A percentile compares a stretch with the other conserved stretches of the same genome.
These are phyloP conservation scores for Anguilla megastoma DNA, from an alignment of 2,797 vertebrate genomes.

Conservation along the genomic window DNA sequence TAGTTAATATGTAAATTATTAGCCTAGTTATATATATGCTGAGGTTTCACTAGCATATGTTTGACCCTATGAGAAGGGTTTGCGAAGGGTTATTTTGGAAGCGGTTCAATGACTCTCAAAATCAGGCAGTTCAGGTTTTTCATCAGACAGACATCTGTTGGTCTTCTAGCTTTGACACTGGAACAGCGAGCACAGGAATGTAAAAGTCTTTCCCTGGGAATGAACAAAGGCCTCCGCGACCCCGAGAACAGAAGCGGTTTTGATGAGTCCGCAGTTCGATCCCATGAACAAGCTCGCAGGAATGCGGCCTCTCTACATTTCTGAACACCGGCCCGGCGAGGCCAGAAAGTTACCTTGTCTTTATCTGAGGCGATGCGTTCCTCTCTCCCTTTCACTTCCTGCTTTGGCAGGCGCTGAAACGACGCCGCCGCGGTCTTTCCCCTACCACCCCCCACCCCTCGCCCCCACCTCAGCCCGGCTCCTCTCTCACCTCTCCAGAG, in stretches of 20 bases:
- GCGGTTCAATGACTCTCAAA: background rate
- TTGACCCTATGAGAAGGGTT: background rate
- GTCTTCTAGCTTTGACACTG: background rate
- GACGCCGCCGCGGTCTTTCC: background rate
- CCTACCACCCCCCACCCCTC: background rate
- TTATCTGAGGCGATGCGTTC: constrained; percentile 29
- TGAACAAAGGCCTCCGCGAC: constrained; percentile 14
- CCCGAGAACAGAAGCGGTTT: background rate
- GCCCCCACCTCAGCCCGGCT: constrained; percentile 30
- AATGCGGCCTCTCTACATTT: background rate
- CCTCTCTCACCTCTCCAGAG: background rate
- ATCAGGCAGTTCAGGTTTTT: background rate
- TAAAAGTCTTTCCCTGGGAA: background rate
- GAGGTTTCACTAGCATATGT: background rate
- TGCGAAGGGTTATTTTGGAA: background rate
- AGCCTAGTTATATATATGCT: too few relatives aligned
- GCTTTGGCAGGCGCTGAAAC: constrained; percentile 24
- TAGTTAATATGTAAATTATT: background rate
- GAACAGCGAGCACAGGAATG: background rate
- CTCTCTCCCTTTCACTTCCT: constrained; percentile 3
- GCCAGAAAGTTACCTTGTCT: constrained; percentile 41
- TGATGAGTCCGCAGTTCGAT: constrained; percentile 21
- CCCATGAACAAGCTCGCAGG: background rate
- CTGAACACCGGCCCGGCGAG: background rate
- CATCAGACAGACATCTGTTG: background rate